These are phyloP conservation scores for Papio anubis DNA, from an alignment of 2,113 vertebrate genomes.

Conservation along the genomic window DNA sequence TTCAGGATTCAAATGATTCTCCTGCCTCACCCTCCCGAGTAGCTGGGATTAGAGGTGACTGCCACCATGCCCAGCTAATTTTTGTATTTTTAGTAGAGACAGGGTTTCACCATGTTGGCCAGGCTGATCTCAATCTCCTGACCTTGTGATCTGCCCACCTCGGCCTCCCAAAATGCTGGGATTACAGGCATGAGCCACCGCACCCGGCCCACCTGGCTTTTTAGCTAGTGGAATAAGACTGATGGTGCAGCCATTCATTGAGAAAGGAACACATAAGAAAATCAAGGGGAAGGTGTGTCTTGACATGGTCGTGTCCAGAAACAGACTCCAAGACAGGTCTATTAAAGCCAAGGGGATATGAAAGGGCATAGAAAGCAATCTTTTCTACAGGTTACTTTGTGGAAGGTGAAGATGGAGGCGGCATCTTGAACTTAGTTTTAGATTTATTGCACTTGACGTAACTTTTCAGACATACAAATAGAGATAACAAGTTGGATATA, in stretches of 20 bases:
- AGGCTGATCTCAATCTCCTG: too few relatives aligned
- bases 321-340: neutral
- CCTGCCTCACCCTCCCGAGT: too few relatives aligned
- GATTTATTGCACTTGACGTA: neutral
- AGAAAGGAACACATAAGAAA: neutral
- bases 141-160: too few relatives aligned
- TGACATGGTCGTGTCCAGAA: neutral
- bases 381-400: neutral
- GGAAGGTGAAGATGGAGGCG: too few relatives aligned
- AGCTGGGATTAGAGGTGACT: too few relatives aligned
- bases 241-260: rapidly evolving
- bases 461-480: neutral
- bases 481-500: neutral
- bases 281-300: neutral
- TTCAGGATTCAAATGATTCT: too few relatives aligned
- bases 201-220: neutral
- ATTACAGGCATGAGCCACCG: too few relatives aligned
- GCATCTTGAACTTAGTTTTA: neutral
- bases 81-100: too few relatives aligned
- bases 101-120: too few relatives aligned
- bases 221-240: too few relatives aligned
- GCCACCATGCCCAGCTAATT: too few relatives aligned
- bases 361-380: neutral
- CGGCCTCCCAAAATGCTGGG: too few relatives aligned
- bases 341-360: neutral